Evolutionary conservation across 1,140 invertebrate genomes (phyloP).

Genomic region (Drosophila auraria): DNA sequence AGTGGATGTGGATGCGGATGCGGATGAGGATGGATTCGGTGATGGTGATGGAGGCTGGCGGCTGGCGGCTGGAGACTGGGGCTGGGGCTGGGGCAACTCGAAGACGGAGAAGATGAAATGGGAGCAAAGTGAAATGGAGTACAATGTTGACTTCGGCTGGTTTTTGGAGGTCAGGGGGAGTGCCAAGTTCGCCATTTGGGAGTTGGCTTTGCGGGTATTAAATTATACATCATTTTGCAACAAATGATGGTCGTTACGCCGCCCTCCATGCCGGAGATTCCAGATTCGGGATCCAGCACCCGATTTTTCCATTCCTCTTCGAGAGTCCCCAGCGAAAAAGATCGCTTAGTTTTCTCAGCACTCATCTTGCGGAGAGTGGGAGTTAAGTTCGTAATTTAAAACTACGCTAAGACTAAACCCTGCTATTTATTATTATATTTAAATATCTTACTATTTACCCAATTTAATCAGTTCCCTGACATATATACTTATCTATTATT

Average conservation of each 20-base stretch:
- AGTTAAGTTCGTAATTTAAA: neutral
- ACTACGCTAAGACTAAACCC: no score
- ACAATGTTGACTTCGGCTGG: constrained; percentile 73
- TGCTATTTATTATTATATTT: no score
- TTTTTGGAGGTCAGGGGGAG: constrained; percentile 72
- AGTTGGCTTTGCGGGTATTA: constrained; percentile 84
- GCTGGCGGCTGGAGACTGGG: neutral
- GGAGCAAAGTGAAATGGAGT: constrained; percentile 56
- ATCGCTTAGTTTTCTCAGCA: neutral
- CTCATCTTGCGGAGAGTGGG: neutral
- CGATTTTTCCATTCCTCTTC: neutral
- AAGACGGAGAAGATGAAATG: constrained; percentile 38
- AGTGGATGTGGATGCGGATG: constrained; percentile 22
- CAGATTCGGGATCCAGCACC: constrained; percentile 5
- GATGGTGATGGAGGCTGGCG: constrained; percentile 40
- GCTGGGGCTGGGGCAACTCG: neutral
- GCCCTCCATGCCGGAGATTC: constrained; percentile 9
- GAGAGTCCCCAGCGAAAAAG: neutral
- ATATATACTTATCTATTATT: neutral
- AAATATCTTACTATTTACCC: no score
- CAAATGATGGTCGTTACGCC: constrained; percentile 83
- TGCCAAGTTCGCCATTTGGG: constrained; percentile 63
- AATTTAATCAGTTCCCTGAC: no score
- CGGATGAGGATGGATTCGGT: neutral
- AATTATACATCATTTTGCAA: constrained; percentile 85